phyloP scores from a whole-genome alignment of 1,140 invertebrate species.

The Brachionus paranguensis region DNA sequence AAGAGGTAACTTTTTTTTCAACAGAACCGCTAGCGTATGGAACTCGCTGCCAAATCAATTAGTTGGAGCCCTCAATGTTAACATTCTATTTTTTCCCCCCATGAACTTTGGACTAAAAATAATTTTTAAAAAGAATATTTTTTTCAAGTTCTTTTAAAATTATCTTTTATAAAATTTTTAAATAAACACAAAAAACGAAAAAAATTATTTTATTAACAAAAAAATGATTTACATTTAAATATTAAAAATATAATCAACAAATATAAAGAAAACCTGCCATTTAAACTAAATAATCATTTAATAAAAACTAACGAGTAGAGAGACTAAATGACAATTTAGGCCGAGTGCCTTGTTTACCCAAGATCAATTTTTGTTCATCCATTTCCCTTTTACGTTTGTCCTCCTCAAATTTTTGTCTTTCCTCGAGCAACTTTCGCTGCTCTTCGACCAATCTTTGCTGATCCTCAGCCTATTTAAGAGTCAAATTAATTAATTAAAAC shows the following conservation, averaged over 20 bases:
- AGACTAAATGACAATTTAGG: conserved; percentile 78
- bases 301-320: neutral
- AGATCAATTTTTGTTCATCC: conserved; percentile 90
- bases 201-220: neutral
- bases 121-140: no score
- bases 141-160: neutral
- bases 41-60: no score
- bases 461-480: conserved; percentile 74
- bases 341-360: conserved; percentile 92
- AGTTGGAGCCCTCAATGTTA: no score
- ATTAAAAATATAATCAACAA: neutral
- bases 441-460: conserved; percentile 90
- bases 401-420: conserved; percentile 80
- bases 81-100: no score
- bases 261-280: neutral
- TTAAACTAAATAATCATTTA: neutral
- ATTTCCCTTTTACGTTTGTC: conserved; percentile 83
- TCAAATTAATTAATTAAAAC: conserved; percentile 40
- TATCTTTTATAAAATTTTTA: neutral
- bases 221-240: neutral
- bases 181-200: neutral
- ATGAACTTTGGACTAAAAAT: no score
- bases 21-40: no score
- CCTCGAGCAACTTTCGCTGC: conserved; percentile 88
- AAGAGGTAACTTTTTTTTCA: no score